Conservation (phyloP, 2,888 invertebrate genomes). For the Nomada lathburiana region DNA sequence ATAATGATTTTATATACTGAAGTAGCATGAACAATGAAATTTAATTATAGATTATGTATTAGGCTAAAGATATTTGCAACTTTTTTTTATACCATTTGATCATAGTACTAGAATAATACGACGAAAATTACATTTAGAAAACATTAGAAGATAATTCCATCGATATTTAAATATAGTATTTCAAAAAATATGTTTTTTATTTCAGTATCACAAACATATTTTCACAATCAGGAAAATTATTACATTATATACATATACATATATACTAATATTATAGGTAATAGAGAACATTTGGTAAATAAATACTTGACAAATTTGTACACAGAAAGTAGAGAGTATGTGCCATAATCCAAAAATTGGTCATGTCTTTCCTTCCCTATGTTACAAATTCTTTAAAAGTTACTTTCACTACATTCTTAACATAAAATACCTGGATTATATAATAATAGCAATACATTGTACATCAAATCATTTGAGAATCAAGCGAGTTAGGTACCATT, state of each 20-base stretch:
- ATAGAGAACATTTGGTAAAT: conserved; percentile 64
- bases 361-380: neutral
- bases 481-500: neutral
- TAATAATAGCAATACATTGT: neutral
- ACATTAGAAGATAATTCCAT: neutral
- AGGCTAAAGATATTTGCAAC: too few species aligned
- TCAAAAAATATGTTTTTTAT: conserved; percentile 61
- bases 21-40: too few species aligned
- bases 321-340: conserved; percentile 31
- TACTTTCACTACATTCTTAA: conserved; percentile 7
- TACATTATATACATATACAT: neutral
- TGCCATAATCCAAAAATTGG: neutral
- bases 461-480: neutral
- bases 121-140: neutral
- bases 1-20: too few species aligned
- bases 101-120: too few species aligned
- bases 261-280: conserved; percentile 36
- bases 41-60: too few species aligned
- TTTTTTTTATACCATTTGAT: too few species aligned
- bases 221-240: conserved; percentile 16
- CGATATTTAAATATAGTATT: neutral
- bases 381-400: conserved; percentile 30
- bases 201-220: conserved; percentile 27
- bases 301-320: conserved; percentile 59
- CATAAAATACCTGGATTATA: conserved; percentile 13